Evolutionary conservation across 2,113 vertebrate species (phyloP), one percentile per base, ranked within the genome.

Genomic region (Piliocolobus tephrosceles): DNA sequence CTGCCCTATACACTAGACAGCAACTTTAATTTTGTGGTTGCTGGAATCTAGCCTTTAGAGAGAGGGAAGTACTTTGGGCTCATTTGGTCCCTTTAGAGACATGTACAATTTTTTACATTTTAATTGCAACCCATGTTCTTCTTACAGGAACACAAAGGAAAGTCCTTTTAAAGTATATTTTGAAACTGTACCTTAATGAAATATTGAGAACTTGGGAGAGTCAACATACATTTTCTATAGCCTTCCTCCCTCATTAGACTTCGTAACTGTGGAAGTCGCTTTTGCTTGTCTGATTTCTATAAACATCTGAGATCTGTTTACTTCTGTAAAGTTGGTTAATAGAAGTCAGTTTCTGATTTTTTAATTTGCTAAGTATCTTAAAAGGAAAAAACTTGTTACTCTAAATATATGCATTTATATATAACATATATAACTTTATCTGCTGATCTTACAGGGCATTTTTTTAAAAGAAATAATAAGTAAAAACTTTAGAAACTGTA

Each of bases 301-400:
- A 98, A 98, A 99, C 98, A 99, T 99, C 99, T 99, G 98, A 99
- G 78, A 85, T 96, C 92, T 90, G 4, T 94, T 92, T 90, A n/a
- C 32, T 79, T 90, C 88, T 93, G 32, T 45, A 68, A 73, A 96
- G 9, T 43, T 93, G 43, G 35, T 52, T 95, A 80, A 75, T 27
- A 95, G 72, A 96, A 82, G 52, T 43, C 55, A 92, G n/a, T 93
- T 93, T 30, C 58, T 94, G 23, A 32, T 66, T 88, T 55, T 92
- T 40, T 35, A 64, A 78, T 83, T 90, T 55, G 52, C 18, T 55
- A 55, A 55, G 45, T 91, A 97, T 27, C 73, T 58, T 82, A 87
- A 93, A 81, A 91, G 43, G n/a, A 92, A 3, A 45, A 87, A 96
- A 72, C 13, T 88, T 87, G n/a, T 87, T 61, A 75, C 32, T 73